Evolutionary conservation across 2,113 vertebrate genomes (phyloP).

Genomic region (Aptenodytes forsteri): DNA sequence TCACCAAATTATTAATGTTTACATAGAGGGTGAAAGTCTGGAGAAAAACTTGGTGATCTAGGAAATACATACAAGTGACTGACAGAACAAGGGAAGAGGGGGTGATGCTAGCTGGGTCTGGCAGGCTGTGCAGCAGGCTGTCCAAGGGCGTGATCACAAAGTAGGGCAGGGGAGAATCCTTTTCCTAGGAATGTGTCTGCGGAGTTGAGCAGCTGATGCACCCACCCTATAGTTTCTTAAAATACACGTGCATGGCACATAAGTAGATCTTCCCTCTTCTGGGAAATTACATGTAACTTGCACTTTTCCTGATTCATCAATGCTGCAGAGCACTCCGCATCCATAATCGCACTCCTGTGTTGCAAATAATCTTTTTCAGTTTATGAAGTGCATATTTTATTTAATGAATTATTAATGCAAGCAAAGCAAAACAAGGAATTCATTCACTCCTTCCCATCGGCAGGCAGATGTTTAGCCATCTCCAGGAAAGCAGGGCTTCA

Average conservation of each 20-base stretch:
- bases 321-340: background rate
- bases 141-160: background rate
- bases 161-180: background rate
- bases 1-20: background rate
- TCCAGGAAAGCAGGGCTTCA: background rate
- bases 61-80: background rate
- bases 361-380: background rate
- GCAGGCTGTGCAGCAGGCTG: background rate
- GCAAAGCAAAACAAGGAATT: background rate
- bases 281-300: background rate
- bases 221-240: background rate
- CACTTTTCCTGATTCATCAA: background rate
- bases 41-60: background rate
- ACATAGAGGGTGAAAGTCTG: background rate
- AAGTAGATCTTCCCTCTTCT: background rate
- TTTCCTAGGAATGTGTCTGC: background rate
- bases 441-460: background rate
- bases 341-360: background rate
- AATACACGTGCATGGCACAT: background rate
- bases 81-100: background rate
- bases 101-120: background rate
- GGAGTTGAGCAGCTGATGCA: background rate
- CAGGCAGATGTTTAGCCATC: background rate
- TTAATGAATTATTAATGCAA: slow-evolving; percentile 28
- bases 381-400: background rate